Evolutionary conservation across 2,888 invertebrate genomes (phyloP).

Genomic region (Gari tellinella): DNA sequence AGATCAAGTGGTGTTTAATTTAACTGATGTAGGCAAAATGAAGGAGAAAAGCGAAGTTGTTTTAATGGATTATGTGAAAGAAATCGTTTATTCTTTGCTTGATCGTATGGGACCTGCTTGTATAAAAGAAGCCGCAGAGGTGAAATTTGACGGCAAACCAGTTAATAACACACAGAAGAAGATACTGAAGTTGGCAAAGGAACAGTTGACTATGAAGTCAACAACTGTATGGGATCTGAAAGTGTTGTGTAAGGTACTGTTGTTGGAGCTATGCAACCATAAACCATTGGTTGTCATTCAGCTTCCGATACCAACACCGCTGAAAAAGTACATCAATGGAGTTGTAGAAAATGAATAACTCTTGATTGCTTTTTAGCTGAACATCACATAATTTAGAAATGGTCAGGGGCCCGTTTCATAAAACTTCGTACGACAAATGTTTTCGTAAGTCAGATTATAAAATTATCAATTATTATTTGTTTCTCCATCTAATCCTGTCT

Average conservation of each 20-base stretch:
- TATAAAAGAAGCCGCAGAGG: constrained; percentile 38
- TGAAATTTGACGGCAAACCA: constrained; percentile 43
- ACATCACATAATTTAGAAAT: too few species aligned
- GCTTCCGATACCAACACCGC: constrained; percentile 63
- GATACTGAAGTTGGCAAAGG: constrained; percentile 46
- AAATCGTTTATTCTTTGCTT: constrained; percentile 45
- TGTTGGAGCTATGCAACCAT: constrained; percentile 61
- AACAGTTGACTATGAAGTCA: constrained; percentile 45
- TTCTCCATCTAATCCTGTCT: too few species aligned
- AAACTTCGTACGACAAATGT: too few species aligned
- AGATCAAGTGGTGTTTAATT: constrained; percentile 42
- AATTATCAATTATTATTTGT: too few species aligned
- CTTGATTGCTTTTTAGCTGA: too few species aligned
- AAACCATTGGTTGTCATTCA: constrained; percentile 56
- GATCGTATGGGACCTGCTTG: constrained; percentile 57
- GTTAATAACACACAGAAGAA: constrained; percentile 33
- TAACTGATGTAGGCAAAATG: constrained; percentile 32
- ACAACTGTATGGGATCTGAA: constrained; percentile 59
- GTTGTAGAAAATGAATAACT: too few species aligned
- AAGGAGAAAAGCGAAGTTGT: constrained; percentile 21
- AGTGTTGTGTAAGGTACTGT: constrained; percentile 53
- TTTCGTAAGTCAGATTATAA: too few species aligned
- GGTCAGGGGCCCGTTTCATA: too few species aligned
- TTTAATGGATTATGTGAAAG: constrained; percentile 33
- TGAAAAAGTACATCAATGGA: constrained; percentile 55